A percentile compares a stretch with the other conserved stretches of the same genome.
phyloP scores from a whole-genome alignment of 2,797 vertebrate genomes.

The Hydrolagus colliei region DNA sequence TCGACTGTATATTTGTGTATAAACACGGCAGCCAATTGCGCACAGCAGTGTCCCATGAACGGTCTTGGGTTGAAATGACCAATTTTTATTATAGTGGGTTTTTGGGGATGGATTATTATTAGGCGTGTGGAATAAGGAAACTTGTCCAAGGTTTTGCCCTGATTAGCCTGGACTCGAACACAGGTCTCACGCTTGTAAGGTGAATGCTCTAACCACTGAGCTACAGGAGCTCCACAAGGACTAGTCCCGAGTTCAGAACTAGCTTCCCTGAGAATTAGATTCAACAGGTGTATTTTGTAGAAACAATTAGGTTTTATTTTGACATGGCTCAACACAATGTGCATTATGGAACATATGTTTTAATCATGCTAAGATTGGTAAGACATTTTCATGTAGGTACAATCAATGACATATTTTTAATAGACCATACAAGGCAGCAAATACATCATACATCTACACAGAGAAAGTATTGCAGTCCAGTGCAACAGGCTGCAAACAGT shows the following conservation, averaged over 20 bases:
- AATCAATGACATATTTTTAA: constrained; percentile 37
- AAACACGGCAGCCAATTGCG: no score
- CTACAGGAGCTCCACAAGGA: no score
- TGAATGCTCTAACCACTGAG: no score
- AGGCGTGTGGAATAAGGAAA: no score
- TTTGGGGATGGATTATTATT: no score
- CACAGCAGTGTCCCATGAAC: no score
- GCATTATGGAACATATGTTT: constrained; percentile 44
- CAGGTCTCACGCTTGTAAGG: no score
- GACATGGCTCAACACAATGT: constrained; percentile 48
- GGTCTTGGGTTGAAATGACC: no score
- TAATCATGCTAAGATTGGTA: background rate
- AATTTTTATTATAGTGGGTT: no score
- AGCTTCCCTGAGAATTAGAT: background rate
- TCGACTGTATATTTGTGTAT: no score
- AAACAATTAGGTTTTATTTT: constrained; percentile 42
- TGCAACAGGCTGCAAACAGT: constrained; percentile 52
- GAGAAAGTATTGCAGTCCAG: constrained; percentile 53
- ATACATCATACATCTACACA: constrained; percentile 52
- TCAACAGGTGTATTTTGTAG: constrained; percentile 42
- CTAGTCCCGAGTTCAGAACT: background rate
- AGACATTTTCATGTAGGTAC: background rate
- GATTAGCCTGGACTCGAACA: no score
- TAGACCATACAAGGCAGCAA: constrained; percentile 42
- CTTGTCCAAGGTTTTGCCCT: no score